Evolutionary conservation across 2,888 invertebrate genomes (phyloP).

Genomic region (Agapostemon virescens): DNA sequence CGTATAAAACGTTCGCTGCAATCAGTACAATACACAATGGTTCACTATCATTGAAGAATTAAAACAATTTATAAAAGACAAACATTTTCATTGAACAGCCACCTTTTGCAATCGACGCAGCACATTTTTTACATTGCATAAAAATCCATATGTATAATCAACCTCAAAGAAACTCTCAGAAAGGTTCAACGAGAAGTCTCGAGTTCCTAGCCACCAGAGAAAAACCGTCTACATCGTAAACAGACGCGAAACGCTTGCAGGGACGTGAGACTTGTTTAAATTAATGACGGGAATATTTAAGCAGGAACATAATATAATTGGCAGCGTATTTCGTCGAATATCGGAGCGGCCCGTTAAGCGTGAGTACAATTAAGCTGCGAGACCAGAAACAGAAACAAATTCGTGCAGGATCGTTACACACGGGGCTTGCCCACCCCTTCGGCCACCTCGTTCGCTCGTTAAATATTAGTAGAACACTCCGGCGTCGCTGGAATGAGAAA

Average conservation of each 20-base stretch:
- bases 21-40: too few species aligned
- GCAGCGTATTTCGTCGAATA: neutral
- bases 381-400: conserved; percentile 45
- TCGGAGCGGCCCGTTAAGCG: conserved; percentile 16
- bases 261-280: neutral
- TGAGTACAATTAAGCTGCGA: conserved; percentile 43
- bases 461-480: conserved; percentile 60
- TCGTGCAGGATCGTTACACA: conserved; percentile 25
- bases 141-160: too few species aligned
- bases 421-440: conserved; percentile 11
- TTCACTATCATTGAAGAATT: neutral
- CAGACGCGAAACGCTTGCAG: neutral
- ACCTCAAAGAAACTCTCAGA: too few species aligned
- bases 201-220: too few species aligned
- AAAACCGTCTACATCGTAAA: too few species aligned
- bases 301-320: conserved; percentile 10
- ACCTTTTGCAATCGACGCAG: too few species aligned
- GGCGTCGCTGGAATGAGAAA: conserved; percentile 38
- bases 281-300: neutral
- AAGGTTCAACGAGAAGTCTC: too few species aligned
- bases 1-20: too few species aligned
- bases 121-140: too few species aligned
- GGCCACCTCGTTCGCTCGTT: conserved; percentile 33
- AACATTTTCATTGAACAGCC: too few species aligned
- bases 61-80: too few species aligned